Conservation (phyloP, 2,888 invertebrate species). For the Neoitamus cyanurus region DNA sequence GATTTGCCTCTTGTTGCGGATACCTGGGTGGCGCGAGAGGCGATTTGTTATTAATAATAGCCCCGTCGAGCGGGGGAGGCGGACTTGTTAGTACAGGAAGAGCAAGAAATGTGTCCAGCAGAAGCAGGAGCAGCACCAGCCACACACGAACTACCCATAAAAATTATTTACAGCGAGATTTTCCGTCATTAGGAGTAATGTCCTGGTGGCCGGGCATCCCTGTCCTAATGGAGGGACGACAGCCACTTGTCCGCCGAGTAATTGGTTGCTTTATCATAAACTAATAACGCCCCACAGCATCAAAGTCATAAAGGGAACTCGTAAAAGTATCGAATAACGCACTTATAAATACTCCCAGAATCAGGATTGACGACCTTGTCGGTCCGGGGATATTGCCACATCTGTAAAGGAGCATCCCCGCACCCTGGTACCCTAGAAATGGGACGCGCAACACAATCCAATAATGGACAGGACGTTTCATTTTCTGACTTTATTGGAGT, state of each 20-base stretch:
- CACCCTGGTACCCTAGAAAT: neutral
- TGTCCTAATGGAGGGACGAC: conserved; percentile 15
- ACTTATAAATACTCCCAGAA: conserved; percentile 43
- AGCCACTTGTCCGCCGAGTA: conserved; percentile 14
- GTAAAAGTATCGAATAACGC: conserved; percentile 45
- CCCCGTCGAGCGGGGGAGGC: neutral
- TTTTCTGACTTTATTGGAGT: conserved; percentile 31
- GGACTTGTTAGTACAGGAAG: neutral
- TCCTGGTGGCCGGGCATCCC: neutral
- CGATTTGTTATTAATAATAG: conserved; percentile 29
- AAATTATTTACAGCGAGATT: conserved; percentile 21
- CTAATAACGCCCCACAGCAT: conserved; percentile 44
- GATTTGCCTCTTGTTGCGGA: conserved; percentile 31
- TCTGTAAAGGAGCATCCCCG: neutral
- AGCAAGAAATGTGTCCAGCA: neutral
- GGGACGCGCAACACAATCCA: conserved; percentile 29
- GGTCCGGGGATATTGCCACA: neutral
- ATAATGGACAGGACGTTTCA: conserved; percentile 41
- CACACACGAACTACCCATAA: conserved; percentile 15
- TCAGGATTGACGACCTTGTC: conserved; percentile 36
- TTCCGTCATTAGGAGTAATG: conserved; percentile 4
- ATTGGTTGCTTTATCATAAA: conserved; percentile 39
- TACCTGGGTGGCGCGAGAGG: conserved; percentile 8
- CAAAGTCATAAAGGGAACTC: conserved; percentile 44
- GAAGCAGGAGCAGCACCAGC: neutral